phyloP scores from a whole-genome alignment of 2,797 vertebrate species.

The Sebastolobus altivelis region DNA sequence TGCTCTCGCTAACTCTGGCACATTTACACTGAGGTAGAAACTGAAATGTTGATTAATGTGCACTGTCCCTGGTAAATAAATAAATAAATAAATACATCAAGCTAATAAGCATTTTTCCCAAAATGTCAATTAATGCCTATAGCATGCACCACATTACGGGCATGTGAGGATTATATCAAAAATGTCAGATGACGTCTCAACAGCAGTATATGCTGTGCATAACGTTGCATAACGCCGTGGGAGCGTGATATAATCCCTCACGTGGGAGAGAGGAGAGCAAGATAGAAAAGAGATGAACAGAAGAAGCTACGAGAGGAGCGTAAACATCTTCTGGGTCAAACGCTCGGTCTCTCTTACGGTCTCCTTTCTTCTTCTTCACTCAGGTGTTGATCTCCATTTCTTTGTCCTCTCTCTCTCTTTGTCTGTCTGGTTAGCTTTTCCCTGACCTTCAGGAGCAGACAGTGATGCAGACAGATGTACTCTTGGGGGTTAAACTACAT shows the following conservation, averaged over 20 bases:
- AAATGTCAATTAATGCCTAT: neutral
- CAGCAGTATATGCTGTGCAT: neutral
- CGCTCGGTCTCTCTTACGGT: neutral
- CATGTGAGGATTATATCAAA: slow-evolving; percentile 8
- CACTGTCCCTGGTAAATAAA: no score
- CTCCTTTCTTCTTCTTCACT: neutral
- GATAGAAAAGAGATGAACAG: neutral
- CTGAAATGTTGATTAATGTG: no score
- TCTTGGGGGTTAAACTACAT: slow-evolving; percentile 35
- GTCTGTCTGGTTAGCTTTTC: slow-evolving; percentile 18
- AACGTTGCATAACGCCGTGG: neutral
- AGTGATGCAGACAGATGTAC: slow-evolving; percentile 40
- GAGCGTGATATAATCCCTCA: neutral
- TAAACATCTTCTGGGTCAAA: slow-evolving; percentile 1
- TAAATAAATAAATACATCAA: no score
- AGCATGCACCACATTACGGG: neutral
- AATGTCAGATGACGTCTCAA: slow-evolving; percentile 6
- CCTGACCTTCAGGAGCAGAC: slow-evolving; percentile 57
- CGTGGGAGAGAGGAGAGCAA: neutral
- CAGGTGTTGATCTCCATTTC: neutral
- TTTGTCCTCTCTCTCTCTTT: neutral
- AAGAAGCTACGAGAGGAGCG: neutral
- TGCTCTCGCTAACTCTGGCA: no score
- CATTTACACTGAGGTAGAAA: no score
- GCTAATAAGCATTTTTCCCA: neutral